Conservation (phyloP, 1,140 invertebrate species). For the Tyrophagus putrescentiae region DNA sequence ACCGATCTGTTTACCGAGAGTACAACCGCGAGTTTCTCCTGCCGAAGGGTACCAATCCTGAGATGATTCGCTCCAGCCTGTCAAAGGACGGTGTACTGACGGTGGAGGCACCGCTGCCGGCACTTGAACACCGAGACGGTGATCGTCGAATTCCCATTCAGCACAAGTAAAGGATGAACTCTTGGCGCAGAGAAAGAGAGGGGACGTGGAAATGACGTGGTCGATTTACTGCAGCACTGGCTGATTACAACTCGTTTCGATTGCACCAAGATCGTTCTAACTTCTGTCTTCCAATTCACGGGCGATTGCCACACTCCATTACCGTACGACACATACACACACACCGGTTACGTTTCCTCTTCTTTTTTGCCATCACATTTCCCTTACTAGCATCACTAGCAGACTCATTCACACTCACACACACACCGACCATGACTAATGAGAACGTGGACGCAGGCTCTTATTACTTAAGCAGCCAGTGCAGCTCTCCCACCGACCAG, state of each 20-base stretch:
- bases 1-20: slow-evolving; percentile 81
- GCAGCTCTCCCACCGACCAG: too few species aligned
- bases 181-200: background rate
- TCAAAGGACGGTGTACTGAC: slow-evolving; percentile 83
- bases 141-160: slow-evolving; percentile 59
- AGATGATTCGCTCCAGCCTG: slow-evolving; percentile 72
- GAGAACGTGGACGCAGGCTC: background rate
- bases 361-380: too few species aligned
- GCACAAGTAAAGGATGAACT: slow-evolving; percentile 9
- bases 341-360: background rate
- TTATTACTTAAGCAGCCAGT: slow-evolving; percentile 7
- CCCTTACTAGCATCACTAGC: background rate
- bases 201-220: background rate
- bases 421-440: slow-evolving; percentile 4
- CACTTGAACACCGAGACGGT: slow-evolving; percentile 40
- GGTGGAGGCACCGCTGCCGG: slow-evolving; percentile 76
- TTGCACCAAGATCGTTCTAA: too few species aligned
- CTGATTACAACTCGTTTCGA: too few species aligned
- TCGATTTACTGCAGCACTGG: background rate
- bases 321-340: too few species aligned
- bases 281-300: too few species aligned
- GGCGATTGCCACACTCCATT: too few species aligned
- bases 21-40: slow-evolving; percentile 89
- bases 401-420: too few species aligned
- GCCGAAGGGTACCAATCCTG: slow-evolving; percentile 76